A percentile compares a stretch with the other conserved stretches of the same genome.
phyloP scores from a whole-genome alignment of 2,888 invertebrate species.

The Galerucella pusilla region DNA sequence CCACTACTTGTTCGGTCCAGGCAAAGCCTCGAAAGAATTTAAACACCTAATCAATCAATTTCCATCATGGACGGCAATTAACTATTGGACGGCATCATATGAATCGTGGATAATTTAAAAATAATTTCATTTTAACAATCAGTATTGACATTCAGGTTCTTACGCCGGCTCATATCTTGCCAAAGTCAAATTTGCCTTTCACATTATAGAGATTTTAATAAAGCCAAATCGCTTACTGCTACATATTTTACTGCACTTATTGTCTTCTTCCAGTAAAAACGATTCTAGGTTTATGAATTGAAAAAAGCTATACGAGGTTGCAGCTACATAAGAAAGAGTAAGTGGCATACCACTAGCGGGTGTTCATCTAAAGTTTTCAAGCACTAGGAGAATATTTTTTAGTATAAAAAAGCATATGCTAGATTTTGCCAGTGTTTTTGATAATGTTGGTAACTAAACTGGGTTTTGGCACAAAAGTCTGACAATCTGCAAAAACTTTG shows the following conservation, averaged over 20 bases:
- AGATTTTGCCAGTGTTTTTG: too few species aligned
- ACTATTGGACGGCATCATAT: slow-evolving; percentile 78
- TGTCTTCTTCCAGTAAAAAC: neutral
- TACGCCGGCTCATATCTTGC: neutral
- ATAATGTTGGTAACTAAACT: too few species aligned
- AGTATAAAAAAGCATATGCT: too few species aligned
- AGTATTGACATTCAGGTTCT: neutral
- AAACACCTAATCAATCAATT: slow-evolving; percentile 69
- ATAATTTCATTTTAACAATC: neutral
- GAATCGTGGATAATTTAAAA: slow-evolving; percentile 68
- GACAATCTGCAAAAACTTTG: too few species aligned
- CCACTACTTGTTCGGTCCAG: slow-evolving; percentile 70
- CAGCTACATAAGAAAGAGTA: too few species aligned
- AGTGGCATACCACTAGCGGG: too few species aligned
- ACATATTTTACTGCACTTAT: neutral
- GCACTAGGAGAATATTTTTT: too few species aligned
- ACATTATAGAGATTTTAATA: neutral
- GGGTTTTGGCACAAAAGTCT: too few species aligned
- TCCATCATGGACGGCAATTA: slow-evolving; percentile 74
- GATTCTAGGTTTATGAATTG: neutral
- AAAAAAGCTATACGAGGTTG: neutral
- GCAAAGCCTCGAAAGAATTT: slow-evolving; percentile 67
- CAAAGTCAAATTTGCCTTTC: too few species aligned
- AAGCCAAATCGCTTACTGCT: neutral
- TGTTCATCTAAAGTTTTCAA: too few species aligned